Percentiles rank a stretch among this genome's conserved stretches.
These are phyloP conservation scores for Halisarca cf. caerulea DNA, from an alignment of 37 sponge, comb jelly and placozoan genomes.

Conservation along the genomic window DNA sequence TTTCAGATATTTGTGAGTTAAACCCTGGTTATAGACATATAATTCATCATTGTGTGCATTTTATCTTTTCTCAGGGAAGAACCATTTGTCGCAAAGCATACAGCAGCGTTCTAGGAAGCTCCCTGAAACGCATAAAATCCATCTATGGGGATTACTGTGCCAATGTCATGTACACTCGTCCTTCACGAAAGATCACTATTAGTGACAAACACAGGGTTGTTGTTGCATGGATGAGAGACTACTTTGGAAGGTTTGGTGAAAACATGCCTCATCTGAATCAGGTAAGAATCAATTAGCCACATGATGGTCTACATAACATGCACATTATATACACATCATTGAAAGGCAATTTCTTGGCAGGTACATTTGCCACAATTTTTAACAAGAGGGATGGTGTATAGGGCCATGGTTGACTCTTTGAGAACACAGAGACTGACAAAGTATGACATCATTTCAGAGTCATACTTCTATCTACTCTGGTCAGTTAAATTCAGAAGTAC, in stretches of 20 bases:
- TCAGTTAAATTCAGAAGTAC: constrained; percentile 12
- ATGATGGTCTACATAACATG: no score
- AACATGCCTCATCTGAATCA: constrained; percentile 48
- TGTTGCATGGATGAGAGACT: constrained; percentile 56
- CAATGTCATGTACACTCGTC: not conserved
- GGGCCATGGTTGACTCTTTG: constrained; percentile 26
- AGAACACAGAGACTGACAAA: constrained; percentile 10
- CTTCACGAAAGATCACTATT: not conserved
- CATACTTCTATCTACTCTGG: constrained; percentile 55
- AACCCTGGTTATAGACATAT: not conserved
- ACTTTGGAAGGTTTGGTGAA: constrained; percentile 45
- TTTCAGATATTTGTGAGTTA: constrained; percentile 14
- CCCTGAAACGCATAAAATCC: not conserved
- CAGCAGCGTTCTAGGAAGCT: not conserved
- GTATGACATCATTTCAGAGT: constrained; percentile 14
- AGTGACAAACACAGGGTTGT: constrained; percentile 11
- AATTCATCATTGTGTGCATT: not conserved
- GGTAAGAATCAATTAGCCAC: not conserved
- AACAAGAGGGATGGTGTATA: constrained; percentile 43
- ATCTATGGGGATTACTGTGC: constrained; percentile 7
- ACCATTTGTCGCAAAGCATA: not conserved
- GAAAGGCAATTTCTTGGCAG: no score
- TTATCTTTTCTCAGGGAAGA: not conserved
- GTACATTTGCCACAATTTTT: constrained; percentile 48
- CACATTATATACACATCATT: no score